phyloP scores from a whole-genome alignment of 2,113 vertebrate genomes.

The Notarius quadriscutis region DNA sequence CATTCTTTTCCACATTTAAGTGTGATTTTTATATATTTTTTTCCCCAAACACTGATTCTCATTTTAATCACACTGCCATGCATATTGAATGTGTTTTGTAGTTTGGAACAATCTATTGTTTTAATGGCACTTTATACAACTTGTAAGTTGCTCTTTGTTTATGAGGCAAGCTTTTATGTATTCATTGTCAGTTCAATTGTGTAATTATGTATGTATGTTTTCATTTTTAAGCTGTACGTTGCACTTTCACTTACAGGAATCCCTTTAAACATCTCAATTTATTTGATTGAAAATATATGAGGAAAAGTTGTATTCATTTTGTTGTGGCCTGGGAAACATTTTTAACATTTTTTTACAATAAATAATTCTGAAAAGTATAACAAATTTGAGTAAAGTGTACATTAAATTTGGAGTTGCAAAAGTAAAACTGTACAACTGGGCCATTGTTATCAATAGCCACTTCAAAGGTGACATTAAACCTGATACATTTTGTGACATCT shows the following conservation, averaged over 20 bases:
- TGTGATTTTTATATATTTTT: background rate
- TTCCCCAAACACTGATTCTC: background rate
- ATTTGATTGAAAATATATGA: background rate
- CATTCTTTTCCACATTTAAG: background rate
- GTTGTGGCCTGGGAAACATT: background rate
- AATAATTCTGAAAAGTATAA: background rate
- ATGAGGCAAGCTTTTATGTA: background rate
- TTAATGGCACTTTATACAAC: background rate
- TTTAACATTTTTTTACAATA: background rate
- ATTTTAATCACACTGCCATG: too few relatives aligned
- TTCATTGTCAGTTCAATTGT: background rate
- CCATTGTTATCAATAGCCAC: background rate
- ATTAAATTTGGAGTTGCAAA: too few relatives aligned
- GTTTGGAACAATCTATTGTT: background rate
- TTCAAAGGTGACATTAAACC: background rate
- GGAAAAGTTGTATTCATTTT: background rate
- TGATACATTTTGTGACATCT: background rate
- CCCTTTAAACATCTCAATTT: background rate
- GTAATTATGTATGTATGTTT: background rate
- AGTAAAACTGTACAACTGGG: background rate
- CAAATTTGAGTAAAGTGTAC: background rate
- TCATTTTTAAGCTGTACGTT: background rate
- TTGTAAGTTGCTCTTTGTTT: background rate
- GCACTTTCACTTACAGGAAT: background rate
- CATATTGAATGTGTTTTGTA: background rate